phyloP scores from a whole-genome alignment of 2,113 vertebrate genomes.

The Mystacornis crossleyi region DNA sequence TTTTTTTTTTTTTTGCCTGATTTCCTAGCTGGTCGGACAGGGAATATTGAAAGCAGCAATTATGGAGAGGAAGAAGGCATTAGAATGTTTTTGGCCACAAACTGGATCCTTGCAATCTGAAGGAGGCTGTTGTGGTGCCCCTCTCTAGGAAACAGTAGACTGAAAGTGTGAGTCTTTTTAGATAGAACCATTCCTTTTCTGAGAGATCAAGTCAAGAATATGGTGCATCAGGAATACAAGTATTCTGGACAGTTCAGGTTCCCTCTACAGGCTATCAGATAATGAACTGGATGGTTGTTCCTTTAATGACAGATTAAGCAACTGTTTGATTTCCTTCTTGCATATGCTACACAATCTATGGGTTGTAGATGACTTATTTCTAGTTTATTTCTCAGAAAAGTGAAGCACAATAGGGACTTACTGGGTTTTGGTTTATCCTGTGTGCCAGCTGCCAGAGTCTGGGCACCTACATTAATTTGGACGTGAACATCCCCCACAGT shows the following conservation, averaged over 20 bases:
- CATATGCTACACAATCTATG: background rate
- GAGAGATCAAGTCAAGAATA: background rate
- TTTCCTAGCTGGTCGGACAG: background rate
- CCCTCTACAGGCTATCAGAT: background rate
- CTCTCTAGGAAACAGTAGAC: background rate
- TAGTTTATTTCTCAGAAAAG: background rate
- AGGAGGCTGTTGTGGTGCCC: background rate
- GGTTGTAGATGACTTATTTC: background rate
- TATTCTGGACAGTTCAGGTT: background rate
- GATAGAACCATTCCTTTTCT: background rate
- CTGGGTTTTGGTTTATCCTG: background rate
- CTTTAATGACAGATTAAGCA: background rate
- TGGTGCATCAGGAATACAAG: background rate
- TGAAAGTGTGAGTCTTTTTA: background rate
- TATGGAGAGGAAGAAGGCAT: background rate
- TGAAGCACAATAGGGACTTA: background rate
- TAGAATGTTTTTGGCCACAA: background rate
- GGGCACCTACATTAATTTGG: background rate
- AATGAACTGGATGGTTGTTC: background rate
- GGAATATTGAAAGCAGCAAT: background rate
- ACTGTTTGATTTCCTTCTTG: background rate
- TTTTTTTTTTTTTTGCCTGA: background rate
- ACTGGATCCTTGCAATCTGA: background rate
- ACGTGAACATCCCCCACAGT: background rate
- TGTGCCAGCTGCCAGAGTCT: background rate